Conservation (phyloP, 2,888 invertebrate genomes). For the Rhabditoides inermis region DNA sequence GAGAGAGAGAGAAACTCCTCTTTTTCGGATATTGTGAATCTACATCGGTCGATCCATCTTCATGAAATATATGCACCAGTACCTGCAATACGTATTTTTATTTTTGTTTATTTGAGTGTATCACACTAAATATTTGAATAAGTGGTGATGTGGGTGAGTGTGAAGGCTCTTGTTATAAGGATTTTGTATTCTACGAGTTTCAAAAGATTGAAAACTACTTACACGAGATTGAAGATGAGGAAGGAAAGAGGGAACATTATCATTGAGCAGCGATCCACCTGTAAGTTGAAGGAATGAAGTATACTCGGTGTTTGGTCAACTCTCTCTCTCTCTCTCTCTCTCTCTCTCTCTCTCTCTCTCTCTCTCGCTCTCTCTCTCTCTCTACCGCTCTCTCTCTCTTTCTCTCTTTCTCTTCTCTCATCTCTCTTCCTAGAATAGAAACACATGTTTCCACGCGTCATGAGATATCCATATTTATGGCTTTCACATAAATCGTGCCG, state of each 20-base stretch:
- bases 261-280: constrained; percentile 50
- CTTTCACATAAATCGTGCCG: too few species aligned
- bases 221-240: constrained; percentile 48
- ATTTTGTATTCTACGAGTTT: not conserved
- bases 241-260: constrained; percentile 51
- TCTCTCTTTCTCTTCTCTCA: constrained; percentile 6
- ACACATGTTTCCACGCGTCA: too few species aligned
- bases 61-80: constrained; percentile 47
- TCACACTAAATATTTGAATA: too few species aligned
- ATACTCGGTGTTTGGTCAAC: not conserved
- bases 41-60: constrained; percentile 48
- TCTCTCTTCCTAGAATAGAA: constrained; percentile 16
- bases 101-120: too few species aligned
- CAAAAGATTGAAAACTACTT: constrained; percentile 12
- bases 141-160: not conserved
- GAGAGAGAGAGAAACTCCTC: too few species aligned
- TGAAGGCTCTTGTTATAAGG: not conserved
- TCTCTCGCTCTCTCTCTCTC: too few species aligned
- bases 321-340: too few species aligned
- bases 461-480: too few species aligned
- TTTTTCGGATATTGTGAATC: constrained; percentile 2
- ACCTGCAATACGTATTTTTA: constrained; percentile 21
- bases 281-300: constrained; percentile 24
- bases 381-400: too few species aligned
- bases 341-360: too few species aligned